Evolutionary conservation across 2,888 invertebrate genomes (phyloP).

Genomic region (Laothoe populi): DNA sequence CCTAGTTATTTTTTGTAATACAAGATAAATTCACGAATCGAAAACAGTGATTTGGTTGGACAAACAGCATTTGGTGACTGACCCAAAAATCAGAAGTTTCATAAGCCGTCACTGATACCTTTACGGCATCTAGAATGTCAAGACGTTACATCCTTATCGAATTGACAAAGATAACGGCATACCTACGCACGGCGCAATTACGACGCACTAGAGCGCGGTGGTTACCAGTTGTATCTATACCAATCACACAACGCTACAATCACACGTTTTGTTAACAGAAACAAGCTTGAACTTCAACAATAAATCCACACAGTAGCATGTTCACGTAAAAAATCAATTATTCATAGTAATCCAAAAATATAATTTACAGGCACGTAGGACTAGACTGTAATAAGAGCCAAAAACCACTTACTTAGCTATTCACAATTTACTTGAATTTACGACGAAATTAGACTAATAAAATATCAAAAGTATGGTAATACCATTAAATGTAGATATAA

Average conservation of each 20-base stretch:
- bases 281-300: neutral
- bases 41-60: neutral
- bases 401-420: constrained; percentile 60
- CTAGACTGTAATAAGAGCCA: constrained; percentile 56
- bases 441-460: neutral
- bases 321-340: constrained; percentile 2
- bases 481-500: constrained; percentile 44
- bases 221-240: constrained; percentile 54
- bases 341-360: constrained; percentile 56
- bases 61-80: no score
- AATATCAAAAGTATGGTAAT: constrained; percentile 10
- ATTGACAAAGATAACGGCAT: constrained; percentile 77
- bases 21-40: neutral
- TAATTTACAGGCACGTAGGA: constrained; percentile 54
- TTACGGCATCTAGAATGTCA: constrained; percentile 14
- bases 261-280: constrained; percentile 45
- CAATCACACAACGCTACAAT: constrained; percentile 39
- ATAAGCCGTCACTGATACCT: neutral
- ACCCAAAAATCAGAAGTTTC: neutral
- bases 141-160: constrained; percentile 50
- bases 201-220: constrained; percentile 72
- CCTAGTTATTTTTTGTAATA: neutral
- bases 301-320: neutral
- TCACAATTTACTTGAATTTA: constrained; percentile 1
- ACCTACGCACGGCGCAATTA: constrained; percentile 76